Percentiles rank a stretch among this genome's conserved stretches.
phyloP scores from a whole-genome alignment of 1,140 invertebrate genomes.

The Neodiprion lecontei region DNA sequence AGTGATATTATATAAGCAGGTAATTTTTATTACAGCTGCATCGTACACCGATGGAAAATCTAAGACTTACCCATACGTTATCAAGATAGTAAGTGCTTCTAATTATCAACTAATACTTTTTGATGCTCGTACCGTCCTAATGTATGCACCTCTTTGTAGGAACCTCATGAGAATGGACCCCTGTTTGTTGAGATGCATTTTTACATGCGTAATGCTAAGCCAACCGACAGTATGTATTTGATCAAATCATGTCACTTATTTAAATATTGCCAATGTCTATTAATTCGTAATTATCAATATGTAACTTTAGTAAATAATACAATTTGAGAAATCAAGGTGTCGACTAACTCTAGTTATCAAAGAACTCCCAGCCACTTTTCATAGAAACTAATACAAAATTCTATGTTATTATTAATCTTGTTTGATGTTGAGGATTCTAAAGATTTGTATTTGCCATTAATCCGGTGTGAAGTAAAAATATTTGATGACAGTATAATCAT shows the following conservation, averaged over 20 bases:
- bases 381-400: no score
- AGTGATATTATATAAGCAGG: not conserved
- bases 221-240: constrained; percentile 71
- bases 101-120: constrained; percentile 15
- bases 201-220: constrained; percentile 86
- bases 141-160: constrained; percentile 63
- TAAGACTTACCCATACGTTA: constrained; percentile 70
- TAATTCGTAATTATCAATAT: not conserved
- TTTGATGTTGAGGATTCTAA: no score
- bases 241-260: no score
- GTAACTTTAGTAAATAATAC: not conserved
- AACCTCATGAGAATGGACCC: constrained; percentile 91
- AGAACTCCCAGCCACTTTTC: no score
- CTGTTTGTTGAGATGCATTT: constrained; percentile 96
- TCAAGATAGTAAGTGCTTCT: constrained; percentile 76
- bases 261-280: not conserved
- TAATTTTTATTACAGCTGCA: constrained; percentile 55
- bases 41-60: constrained; percentile 59
- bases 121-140: constrained; percentile 18
- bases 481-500: no score
- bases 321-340: not conserved
- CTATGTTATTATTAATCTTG: no score
- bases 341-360: no score
- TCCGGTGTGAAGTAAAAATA: no score
- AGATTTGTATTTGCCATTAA: no score